Base-by-base conservation (phyloP, 2,797 vertebrate genomes). In the Ctenopoma kingsleyae region DNA sequence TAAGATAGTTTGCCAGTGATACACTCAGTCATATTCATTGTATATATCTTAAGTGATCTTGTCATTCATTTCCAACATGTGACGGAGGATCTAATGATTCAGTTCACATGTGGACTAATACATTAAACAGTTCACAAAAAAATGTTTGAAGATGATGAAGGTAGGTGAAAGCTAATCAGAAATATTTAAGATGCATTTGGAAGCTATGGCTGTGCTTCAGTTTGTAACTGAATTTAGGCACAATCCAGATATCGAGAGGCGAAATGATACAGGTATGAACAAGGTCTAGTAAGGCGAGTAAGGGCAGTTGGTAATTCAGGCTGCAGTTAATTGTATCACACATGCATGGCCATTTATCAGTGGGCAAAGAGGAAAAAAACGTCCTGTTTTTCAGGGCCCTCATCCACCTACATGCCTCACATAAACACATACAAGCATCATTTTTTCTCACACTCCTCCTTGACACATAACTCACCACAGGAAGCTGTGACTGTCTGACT, bases 401-500 rank as follows among this genome's bases (percentile, higher is more conserved):
- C 27, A 7, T 17, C 12, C 32, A 25, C 60, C 38, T 9, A 17
- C 13, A 23, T 16, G 19, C 47, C 43, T 46, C 27, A 57, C 30
- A 27, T 38, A 44, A 23, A 61, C 47, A 59, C 57, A 67, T 35
- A 43, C 59, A 22, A 12, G n/a, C 46, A 50, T 76, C 4, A 17
- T 66, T 57, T 69, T 65, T 17, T 40, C 4, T 25, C 15, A 1
- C 53, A 54, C 54, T 27, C n/a, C 49, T 8, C 41, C 22, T 50
- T 48, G 66, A 59, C 66, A 64, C 35, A 20, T 40, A 30, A 67
- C 67, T 77, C 53, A 32, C 75, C 7, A 1, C 65, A 32, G 65
- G 76, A 83, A 86, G 76, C 82, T 81, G 86, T 43, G 76, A 57
- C 67, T 62, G 68, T 87, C 74, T 82, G 81, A 86, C 79, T 51